phyloP scores from a whole-genome alignment of 2,113 vertebrate species.

The Mohoua ochrocephala region DNA sequence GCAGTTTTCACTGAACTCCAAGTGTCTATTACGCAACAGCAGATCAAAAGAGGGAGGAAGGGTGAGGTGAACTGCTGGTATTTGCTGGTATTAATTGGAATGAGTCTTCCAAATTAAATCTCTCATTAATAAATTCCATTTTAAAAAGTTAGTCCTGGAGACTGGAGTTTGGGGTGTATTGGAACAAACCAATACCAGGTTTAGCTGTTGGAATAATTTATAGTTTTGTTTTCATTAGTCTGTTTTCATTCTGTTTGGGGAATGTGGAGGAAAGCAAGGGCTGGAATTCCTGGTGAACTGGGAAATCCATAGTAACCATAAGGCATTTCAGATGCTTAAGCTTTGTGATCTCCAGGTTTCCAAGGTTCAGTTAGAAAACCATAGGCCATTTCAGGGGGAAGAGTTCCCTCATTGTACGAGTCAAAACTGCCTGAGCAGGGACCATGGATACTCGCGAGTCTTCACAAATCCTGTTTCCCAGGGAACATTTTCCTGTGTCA shows the following conservation, averaged over 20 bases:
- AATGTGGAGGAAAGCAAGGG: not conserved
- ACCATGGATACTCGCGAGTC: accelerated
- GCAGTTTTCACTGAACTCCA: not conserved
- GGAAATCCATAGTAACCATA: not conserved
- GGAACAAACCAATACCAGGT: not conserved
- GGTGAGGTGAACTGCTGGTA: not conserved
- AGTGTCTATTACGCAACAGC: not conserved
- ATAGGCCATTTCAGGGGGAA: not conserved
- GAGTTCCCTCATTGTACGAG: not conserved
- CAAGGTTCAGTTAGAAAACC: not conserved
- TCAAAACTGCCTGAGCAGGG: not conserved
- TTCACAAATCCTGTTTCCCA: not conserved
- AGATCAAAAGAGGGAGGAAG: not conserved
- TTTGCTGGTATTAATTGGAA: not conserved
- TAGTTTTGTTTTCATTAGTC: not conserved
- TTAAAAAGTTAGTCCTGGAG: not conserved
- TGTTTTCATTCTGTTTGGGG: not conserved
- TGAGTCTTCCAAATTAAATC: not conserved
- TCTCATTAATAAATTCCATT: not conserved
- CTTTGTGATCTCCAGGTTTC: not conserved
- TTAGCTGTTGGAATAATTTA: not conserved
- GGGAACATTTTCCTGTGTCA: not conserved
- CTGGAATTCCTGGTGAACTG: not conserved
- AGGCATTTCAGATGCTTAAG: not conserved
- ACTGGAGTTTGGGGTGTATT: not conserved